These are phyloP conservation scores for Dryocosmus kuriphilus DNA, from an alignment of 2,888 invertebrate genomes.

Conservation along the genomic window DNA sequence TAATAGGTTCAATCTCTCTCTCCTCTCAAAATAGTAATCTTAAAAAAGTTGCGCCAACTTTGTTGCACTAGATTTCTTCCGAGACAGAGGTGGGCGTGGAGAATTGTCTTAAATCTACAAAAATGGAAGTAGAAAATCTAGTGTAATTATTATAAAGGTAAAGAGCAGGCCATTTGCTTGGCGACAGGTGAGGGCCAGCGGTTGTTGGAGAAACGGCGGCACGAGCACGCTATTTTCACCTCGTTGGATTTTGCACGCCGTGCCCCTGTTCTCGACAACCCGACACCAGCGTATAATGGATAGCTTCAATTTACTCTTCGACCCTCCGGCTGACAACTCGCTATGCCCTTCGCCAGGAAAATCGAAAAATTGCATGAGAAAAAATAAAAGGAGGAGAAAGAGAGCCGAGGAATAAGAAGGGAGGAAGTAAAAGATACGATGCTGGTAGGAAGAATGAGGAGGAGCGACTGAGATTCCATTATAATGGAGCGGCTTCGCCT, in stretches of 20 bases:
- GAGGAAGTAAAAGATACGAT: not conserved
- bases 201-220: conserved; percentile 35
- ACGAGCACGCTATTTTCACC: conserved; percentile 40
- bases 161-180: not conserved
- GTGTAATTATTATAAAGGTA: conserved; percentile 27
- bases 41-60: too few relatives aligned
- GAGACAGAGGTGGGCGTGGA: too few relatives aligned
- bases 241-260: conserved; percentile 44
- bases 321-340: conserved; percentile 59
- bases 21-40: too few relatives aligned
- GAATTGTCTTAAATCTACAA: too few relatives aligned
- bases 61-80: too few relatives aligned
- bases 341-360: conserved; percentile 54
- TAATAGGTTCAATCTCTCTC: too few relatives aligned
- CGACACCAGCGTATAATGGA: conserved; percentile 68
- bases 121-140: not conserved
- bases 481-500: conserved; percentile 26
- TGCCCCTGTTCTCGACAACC: conserved; percentile 52
- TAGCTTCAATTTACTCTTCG: conserved; percentile 71
- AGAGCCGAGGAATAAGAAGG: not conserved
- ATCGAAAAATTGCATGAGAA: conserved; percentile 59
- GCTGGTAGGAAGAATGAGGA: conserved; percentile 13
- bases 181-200: conserved; percentile 23
- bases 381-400: conserved; percentile 33
- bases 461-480: conserved; percentile 27